Base-by-base conservation (phyloP, 2,113 vertebrate species). In the Pogona vitticeps region DNA sequence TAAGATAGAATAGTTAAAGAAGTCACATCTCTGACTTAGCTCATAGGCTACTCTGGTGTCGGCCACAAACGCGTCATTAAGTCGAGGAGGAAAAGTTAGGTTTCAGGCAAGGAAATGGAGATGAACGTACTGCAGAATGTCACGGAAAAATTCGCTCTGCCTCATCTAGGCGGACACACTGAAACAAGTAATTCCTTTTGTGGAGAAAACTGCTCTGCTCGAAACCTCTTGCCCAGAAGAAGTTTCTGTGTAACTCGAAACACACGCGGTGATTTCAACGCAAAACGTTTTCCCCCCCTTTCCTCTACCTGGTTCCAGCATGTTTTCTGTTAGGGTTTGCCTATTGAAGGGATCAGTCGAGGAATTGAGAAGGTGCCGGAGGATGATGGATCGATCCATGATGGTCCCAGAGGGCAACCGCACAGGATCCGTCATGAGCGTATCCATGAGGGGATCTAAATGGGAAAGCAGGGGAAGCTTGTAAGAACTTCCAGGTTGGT, bases 291-390 rank as follows among this genome's bases (percentile, higher is more conserved):
- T 61, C 59, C 20, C 20, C 15, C 67, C 5, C 2, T 1, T 9
- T 2, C 6, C 56, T 2, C 9, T 97, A 99, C 98, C 98, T 97
- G 98, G 98, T 82, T 99, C 98, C 95, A 99, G 97, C 99, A 99
- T 99, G 89, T 96, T 99, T 92, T 99, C 99, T 0, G 98, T 99
- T 93, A 99, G 97, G 0, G 96, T 98, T 96, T 99, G 99, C 28
- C 98, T 97, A 95, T 99, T 99, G 96, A 99, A 99, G 58, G 99
- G 99, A 88, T 99, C 99, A 0, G 99, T 99, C 91, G 98, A 98
- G 14, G 98, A 99, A 96, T 99, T 99, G 70, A 99, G 94, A 91
- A 99, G 96, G 89, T 99, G 99, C 91, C 99, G 97, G 86, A 99
- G 94, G 91, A 99, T 99, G 96, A 99, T 97, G 8, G 98, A 97